phyloP scores from a whole-genome alignment of 2,888 invertebrate genomes.

The Acheta domesticus region DNA sequence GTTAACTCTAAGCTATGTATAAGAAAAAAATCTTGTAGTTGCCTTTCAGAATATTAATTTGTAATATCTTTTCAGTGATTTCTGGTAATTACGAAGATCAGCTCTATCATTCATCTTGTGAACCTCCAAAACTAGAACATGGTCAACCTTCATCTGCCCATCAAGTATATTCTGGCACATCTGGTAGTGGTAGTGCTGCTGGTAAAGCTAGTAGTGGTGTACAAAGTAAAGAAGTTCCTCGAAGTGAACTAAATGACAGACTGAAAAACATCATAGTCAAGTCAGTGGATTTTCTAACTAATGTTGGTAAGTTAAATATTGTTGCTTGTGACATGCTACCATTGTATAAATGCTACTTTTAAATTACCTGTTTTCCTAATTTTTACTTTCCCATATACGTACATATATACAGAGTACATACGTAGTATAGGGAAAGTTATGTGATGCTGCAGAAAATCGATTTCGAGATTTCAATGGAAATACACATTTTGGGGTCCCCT shows the following conservation, averaged over 20 bases:
- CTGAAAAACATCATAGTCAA: conserved; percentile 52
- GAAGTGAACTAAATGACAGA: conserved; percentile 54
- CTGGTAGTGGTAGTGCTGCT: background rate
- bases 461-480: too few species aligned
- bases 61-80: background rate
- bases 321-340: background rate
- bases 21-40: too few species aligned
- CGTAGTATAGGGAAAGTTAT: too few species aligned
- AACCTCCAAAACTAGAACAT: background rate
- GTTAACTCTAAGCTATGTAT: too few species aligned
- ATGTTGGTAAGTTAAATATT: conserved; percentile 40
- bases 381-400: too few species aligned
- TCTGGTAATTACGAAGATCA: background rate
- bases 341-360: too few species aligned
- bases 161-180: background rate
- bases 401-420: too few species aligned
- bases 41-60: background rate
- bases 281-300: conserved; percentile 53
- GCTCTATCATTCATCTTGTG: background rate
- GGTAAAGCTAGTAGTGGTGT: conserved; percentile 40
- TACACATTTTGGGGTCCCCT: too few species aligned
- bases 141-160: background rate
- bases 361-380: too few species aligned
- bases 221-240: conserved; percentile 42
- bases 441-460: too few species aligned